phyloP scores from a whole-genome alignment of 2,797 vertebrate species.

The Erethizon dorsatum region DNA sequence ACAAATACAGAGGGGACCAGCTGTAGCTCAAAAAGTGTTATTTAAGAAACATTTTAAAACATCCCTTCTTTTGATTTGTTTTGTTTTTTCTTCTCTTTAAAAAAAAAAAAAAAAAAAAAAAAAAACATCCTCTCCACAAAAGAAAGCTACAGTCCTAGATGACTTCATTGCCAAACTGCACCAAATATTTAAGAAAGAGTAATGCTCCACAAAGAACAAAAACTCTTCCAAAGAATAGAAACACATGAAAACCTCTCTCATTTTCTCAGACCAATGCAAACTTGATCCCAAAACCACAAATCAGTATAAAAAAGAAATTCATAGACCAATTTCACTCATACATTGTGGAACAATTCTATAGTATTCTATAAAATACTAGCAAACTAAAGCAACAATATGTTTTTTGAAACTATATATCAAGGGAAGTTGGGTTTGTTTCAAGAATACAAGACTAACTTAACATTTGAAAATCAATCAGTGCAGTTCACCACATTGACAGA shows the following conservation, averaged over 20 bases:
- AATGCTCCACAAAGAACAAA: neutral
- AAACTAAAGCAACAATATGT: neutral
- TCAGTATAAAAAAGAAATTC: neutral
- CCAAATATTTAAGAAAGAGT: neutral
- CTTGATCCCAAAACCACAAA: neutral
- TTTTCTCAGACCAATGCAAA: neutral
- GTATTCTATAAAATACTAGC: constrained; percentile 18
- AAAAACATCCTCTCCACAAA: neutral
- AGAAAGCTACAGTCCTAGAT: neutral
- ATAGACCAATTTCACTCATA: neutral
- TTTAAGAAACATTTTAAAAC: neutral
- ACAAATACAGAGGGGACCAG: neutral
- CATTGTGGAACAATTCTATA: neutral
- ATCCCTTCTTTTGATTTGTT: too few species aligned
- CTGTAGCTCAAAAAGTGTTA: neutral
- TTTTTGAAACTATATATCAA: neutral
- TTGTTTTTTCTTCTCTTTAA: too few species aligned
- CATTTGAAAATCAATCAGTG: neutral
- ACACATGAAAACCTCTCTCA: neutral
- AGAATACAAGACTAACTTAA: constrained; percentile 30
- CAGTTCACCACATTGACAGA: neutral
- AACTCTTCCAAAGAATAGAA: neutral
- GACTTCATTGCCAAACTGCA: neutral
- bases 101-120: too few species aligned
- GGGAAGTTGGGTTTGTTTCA: constrained; percentile 1